Evolutionary conservation across 2,888 invertebrate species (phyloP).

Genomic region (Mesorhabditis sp.): DNA sequence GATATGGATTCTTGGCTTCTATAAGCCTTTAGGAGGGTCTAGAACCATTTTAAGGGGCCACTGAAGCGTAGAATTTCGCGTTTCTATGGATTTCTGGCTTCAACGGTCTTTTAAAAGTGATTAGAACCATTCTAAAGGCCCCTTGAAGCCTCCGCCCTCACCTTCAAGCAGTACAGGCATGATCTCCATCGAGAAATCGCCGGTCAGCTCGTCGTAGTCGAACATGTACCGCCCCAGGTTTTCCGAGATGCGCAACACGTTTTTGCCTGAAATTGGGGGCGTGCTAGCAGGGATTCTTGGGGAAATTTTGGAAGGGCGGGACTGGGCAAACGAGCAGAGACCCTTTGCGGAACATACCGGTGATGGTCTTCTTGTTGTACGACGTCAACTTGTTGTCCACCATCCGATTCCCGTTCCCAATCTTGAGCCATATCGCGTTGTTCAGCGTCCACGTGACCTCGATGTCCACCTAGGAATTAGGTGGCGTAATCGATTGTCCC

Average conservation of each 20-base stretch:
- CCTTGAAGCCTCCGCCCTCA: neutral
- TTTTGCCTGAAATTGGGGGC: conserved; percentile 26
- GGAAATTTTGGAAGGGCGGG: no score
- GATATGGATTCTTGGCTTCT: no score
- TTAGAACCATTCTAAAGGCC: neutral
- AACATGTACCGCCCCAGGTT: conserved; percentile 39
- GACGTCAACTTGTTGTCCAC: conserved; percentile 28
- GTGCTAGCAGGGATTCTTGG: no score
- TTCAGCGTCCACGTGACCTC: conserved; percentile 42
- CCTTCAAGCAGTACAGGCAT: conserved; percentile 24
- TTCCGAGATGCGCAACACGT: conserved; percentile 31
- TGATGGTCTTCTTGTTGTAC: conserved; percentile 31
- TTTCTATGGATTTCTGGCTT: no score
- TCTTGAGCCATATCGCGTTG: conserved; percentile 42
- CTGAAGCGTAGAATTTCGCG: no score
- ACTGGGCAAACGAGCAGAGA: neutral
- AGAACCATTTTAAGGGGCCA: no score
- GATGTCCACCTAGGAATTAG: conserved; percentile 17
- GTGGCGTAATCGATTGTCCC: neutral
- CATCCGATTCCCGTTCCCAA: conserved; percentile 30
- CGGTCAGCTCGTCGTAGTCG: conserved; percentile 43
- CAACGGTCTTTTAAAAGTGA: neutral
- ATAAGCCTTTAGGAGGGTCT: no score
- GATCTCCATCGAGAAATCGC: conserved; percentile 45
- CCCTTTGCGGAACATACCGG: conserved; percentile 23